Percentiles rank a stretch among this genome's conserved stretches.
phyloP scores from a whole-genome alignment of 2,888 invertebrate species.

The Drosophila bunnanda region DNA sequence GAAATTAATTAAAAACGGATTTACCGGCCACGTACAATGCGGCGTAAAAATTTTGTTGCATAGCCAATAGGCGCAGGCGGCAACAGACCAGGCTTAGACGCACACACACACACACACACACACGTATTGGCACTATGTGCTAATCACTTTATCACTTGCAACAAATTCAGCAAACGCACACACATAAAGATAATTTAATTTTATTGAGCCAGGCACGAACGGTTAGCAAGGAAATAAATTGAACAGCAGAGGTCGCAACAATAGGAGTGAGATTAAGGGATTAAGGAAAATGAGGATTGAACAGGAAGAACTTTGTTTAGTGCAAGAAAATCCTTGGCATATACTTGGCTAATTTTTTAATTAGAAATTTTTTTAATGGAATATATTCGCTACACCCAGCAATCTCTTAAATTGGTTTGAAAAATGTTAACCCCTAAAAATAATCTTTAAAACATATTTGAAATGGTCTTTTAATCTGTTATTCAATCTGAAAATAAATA shows the following conservation, averaged over 20 bases:
- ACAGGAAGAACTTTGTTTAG: too few relatives aligned
- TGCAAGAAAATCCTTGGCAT: background rate
- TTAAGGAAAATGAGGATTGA: too few relatives aligned
- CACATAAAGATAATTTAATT: conserved; percentile 58
- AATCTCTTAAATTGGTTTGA: too few relatives aligned
- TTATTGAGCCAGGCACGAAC: conserved; percentile 58
- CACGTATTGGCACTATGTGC: conserved; percentile 21
- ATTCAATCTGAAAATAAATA: background rate
- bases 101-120: background rate
- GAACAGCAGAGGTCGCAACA: background rate
- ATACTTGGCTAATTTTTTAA: too few relatives aligned
- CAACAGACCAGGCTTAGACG: background rate
- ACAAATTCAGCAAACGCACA: conserved; percentile 36
- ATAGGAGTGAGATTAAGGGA: background rate
- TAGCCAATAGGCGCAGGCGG: conserved; percentile 34
- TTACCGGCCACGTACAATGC: conserved; percentile 37
- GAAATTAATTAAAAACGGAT: conserved; percentile 75
- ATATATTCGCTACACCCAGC: too few relatives aligned
- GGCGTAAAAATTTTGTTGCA: conserved; percentile 65
- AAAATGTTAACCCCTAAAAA: too few relatives aligned
- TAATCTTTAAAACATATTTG: background rate
- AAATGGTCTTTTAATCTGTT: background rate
- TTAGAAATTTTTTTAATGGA: too few relatives aligned
- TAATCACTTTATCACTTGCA: conserved; percentile 60
- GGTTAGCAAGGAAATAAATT: conserved; percentile 25